Evolutionary conservation across 2,888 invertebrate genomes (phyloP), one percentile per base, ranked within the genome.

Genomic region (Coelinius sp.): DNA sequence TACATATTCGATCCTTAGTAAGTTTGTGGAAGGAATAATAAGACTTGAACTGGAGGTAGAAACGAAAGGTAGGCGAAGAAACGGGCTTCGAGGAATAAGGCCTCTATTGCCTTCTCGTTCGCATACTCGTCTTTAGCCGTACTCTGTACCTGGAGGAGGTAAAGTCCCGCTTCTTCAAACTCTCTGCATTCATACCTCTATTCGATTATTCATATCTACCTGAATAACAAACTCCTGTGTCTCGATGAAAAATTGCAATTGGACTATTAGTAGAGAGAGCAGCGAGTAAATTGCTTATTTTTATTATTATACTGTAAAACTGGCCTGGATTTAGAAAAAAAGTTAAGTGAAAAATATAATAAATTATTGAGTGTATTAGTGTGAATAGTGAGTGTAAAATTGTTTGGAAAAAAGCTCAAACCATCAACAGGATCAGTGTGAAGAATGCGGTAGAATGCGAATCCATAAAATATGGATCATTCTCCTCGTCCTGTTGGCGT

Each of bases 391-490:
- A 20, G 46, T 46, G 46, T 6, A 3, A 17, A 2, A 46, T 46
- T 14, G 46, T 17, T 17, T 46, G 46, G 20, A 6, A 46, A 46
- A 0, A 20, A 17, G 12, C 25, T 10, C 41, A 12, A 53, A 53
- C 52, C 44, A 24, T 27, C 31, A 69, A 35, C 22, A 27, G 12
- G 67, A 44, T 71, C 53, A 56, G 35, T 56, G 46, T 76, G 75
- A 80, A 83, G 79, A 82, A 85, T 85, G 85, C 81, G 82, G 83
- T 85, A 85, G 82, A 80, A 85, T 84, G 85, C 76, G 78, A 64
- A 78, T 78, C 80, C 80, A 80, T 78, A 76, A 77, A 80, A 80
- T 80, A 84, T 83, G 83, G 76, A 78, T 81, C 71, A 72, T 68
- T 56, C 75, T 78, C 75, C 71, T 79, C 79, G 79, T 77, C 78